Percentiles rank a stretch among this genome's conserved stretches.
Conservation (phyloP, 2,888 invertebrate species). For the Agriopis leucophaearia region DNA sequence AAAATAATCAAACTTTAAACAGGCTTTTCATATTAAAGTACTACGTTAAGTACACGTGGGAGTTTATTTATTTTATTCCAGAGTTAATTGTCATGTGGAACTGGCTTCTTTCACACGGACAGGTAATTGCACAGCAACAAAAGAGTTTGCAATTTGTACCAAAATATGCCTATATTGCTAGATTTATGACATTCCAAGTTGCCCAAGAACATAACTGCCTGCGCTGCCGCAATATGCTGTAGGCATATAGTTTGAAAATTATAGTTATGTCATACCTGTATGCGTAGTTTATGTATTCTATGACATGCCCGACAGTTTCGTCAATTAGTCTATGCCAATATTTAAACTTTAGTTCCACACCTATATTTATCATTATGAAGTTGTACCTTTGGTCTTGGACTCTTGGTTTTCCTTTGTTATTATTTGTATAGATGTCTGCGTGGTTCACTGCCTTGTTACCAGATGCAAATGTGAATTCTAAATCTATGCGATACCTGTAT, state of each 20-base stretch:
- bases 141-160: slow-evolving; percentile 4
- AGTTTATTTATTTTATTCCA: neutral
- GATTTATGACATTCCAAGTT: slow-evolving; percentile 38
- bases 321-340: slow-evolving; percentile 34
- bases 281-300: slow-evolving; percentile 27
- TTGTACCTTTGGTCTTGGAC: neutral
- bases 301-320: slow-evolving; percentile 25
- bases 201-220: slow-evolving; percentile 29
- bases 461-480: neutral
- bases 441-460: neutral
- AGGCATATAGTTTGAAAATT: slow-evolving; percentile 37
- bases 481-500: no score
- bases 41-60: no score
- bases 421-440: neutral
- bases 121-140: slow-evolving; percentile 6
- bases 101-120: no score
- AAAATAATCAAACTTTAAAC: no score
- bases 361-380: slow-evolving; percentile 12
- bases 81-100: neutral
- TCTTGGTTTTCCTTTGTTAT: neutral
- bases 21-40: neutral
- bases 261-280: slow-evolving; percentile 42
- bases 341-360: slow-evolving; percentile 15
- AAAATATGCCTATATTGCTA: slow-evolving; percentile 13
- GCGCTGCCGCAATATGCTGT: slow-evolving; percentile 24